These are phyloP conservation scores for Stigmatopora nigra DNA, from an alignment of 2,113 vertebrate species.

Conservation along the genomic window DNA sequence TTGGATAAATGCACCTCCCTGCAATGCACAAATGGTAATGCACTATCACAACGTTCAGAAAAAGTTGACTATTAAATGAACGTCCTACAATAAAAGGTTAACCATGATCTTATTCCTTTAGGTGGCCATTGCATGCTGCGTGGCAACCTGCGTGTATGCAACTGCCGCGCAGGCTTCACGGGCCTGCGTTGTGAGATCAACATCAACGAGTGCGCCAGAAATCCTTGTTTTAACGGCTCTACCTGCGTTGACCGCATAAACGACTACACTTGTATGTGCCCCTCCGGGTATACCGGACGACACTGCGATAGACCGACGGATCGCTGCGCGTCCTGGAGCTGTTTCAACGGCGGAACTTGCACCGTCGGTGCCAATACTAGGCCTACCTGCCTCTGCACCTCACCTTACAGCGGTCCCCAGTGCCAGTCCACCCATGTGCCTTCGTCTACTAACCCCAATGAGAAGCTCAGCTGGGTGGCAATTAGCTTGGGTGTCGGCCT, in stretches of 20 bases:
- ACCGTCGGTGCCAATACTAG: conserved; percentile 64
- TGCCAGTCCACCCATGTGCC: conserved; percentile 71
- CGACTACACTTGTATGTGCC: conserved; percentile 85
- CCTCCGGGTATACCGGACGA: conserved; percentile 81
- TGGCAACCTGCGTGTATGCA: conserved; percentile 79
- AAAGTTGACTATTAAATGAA: too few relatives aligned
- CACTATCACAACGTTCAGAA: not conserved
- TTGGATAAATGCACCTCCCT: conserved; percentile 85
- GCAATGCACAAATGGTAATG: conserved; percentile 88
- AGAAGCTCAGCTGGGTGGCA: conserved; percentile 72
- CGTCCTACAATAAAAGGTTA: not conserved
- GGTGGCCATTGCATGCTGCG: conserved; percentile 83
- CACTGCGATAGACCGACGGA: conserved; percentile 83
- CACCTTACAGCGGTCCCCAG: conserved; percentile 76
- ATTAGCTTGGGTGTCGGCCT: conserved; percentile 78
- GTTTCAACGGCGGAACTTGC: conserved; percentile 91
- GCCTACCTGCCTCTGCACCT: conserved; percentile 74
- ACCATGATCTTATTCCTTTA: conserved; percentile 40
- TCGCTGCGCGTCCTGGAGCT: conserved; percentile 80
- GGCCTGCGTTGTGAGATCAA: conserved; percentile 85
- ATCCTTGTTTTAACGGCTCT: conserved; percentile 85
- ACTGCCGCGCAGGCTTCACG: conserved; percentile 84
- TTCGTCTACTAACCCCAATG: conserved; percentile 47
- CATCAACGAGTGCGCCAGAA: conserved; percentile 80
- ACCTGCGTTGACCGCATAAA: conserved; percentile 87